phyloP scores from a whole-genome alignment of 2,888 invertebrate genomes.

The Stegana nigrithorax region DNA sequence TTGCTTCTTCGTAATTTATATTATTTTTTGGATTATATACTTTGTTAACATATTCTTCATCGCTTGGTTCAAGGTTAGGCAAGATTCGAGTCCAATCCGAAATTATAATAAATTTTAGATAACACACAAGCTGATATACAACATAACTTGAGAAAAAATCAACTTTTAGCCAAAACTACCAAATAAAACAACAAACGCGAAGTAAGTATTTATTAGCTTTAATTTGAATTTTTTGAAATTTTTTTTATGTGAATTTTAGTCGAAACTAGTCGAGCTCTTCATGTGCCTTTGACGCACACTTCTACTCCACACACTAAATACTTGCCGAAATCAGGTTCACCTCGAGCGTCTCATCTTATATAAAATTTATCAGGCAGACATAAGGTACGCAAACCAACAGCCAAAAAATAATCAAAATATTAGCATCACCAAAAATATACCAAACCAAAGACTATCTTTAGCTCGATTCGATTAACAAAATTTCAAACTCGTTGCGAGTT shows the following conservation, averaged over 20 bases:
- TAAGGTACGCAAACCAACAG: slow-evolving; percentile 53
- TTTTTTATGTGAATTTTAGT: slow-evolving; percentile 7
- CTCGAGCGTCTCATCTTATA: slow-evolving; percentile 58
- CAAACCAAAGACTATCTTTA: too few relatives aligned
- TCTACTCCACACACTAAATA: neutral
- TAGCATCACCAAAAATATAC: slow-evolving; percentile 15
- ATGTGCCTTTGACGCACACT: neutral
- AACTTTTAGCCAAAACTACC: slow-evolving; percentile 26
- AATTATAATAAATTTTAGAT: slow-evolving; percentile 40
- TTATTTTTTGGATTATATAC: slow-evolving; percentile 11
- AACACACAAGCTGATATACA: slow-evolving; percentile 29
- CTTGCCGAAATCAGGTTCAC: slow-evolving; percentile 55
- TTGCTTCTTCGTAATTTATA: neutral
- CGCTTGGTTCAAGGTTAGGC: slow-evolving; percentile 19
- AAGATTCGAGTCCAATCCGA: slow-evolving; percentile 19
- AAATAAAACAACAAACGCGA: slow-evolving; percentile 28
- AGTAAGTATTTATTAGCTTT: slow-evolving; percentile 60
- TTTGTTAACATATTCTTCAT: slow-evolving; percentile 16
- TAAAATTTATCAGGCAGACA: slow-evolving; percentile 60
- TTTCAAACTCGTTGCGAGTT: neutral
- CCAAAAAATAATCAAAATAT: slow-evolving; percentile 28
- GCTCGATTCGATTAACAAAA: neutral
- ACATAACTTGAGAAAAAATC: slow-evolving; percentile 28
- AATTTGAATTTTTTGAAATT: slow-evolving; percentile 51
- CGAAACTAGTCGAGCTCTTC: slow-evolving; percentile 10